phyloP scores from a whole-genome alignment of 2,888 invertebrate genomes.

The Torymus aiolomorphi region DNA sequence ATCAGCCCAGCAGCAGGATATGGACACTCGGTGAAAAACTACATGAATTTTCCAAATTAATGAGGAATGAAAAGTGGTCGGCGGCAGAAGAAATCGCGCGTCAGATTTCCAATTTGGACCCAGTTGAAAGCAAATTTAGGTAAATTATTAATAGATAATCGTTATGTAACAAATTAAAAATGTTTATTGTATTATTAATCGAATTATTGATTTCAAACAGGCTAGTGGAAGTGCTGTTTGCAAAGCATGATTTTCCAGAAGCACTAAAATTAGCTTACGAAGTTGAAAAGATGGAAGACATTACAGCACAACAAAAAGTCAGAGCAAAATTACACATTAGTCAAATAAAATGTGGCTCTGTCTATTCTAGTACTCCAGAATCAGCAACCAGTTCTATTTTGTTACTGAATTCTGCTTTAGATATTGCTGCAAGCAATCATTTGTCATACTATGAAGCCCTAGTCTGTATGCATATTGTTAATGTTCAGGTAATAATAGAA shows the following conservation, averaged over 20 bases:
- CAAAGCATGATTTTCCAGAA: conserved; percentile 69
- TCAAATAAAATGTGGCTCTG: conserved; percentile 79
- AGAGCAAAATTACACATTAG: conserved; percentile 84
- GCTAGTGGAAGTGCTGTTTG: conserved; percentile 72
- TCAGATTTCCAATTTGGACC: conserved; percentile 76
- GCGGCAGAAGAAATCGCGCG: conserved; percentile 77
- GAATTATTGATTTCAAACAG: conserved; percentile 60
- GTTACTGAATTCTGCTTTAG: conserved; percentile 83
- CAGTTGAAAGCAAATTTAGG: conserved; percentile 76
- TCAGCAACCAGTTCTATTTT: conserved; percentile 77
- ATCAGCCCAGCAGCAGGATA: conserved; percentile 78
- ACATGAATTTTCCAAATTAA: conserved; percentile 76
- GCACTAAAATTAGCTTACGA: conserved; percentile 64
- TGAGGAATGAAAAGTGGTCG: conserved; percentile 76
- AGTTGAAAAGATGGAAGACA: conserved; percentile 64
- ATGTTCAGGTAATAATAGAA: conserved; percentile 78
- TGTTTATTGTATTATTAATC: neutral
- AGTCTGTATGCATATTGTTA: conserved; percentile 87
- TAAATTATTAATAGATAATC: conserved; percentile 54
- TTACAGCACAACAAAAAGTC: conserved; percentile 76
- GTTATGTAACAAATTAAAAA: conserved; percentile 7
- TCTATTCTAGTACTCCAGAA: conserved; percentile 79
- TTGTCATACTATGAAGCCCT: conserved; percentile 86
- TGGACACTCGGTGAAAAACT: conserved; percentile 84
- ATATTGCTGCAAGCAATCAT: conserved; percentile 84